Evolutionary conservation across 2,888 invertebrate species (phyloP).

Genomic region (Diploptera punctata): DNA sequence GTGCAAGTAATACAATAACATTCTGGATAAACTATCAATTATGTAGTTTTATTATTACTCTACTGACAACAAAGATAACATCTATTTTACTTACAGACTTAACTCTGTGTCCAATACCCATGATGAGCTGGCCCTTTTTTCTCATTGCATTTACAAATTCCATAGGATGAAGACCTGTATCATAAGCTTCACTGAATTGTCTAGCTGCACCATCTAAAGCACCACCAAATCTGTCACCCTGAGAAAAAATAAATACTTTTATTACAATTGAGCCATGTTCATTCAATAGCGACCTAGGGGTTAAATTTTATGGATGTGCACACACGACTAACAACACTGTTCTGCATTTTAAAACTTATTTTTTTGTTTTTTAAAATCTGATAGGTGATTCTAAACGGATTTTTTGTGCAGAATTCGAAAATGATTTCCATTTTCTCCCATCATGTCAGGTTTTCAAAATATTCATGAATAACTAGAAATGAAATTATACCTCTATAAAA

Average conservation of each 20-base stretch:
- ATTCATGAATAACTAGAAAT: no score
- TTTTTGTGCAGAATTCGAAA: no score
- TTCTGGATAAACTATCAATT: no score
- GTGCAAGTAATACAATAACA: no score
- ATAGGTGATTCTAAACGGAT: no score
- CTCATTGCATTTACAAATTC: constrained; percentile 99
- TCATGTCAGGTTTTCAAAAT: no score
- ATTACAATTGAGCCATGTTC: background rate
- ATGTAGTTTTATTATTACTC: no score
- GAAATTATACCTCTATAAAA: no score
- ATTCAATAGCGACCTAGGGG: background rate
- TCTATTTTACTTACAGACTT: constrained; percentile 62
- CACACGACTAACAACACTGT: background rate
- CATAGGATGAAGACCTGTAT: constrained; percentile 92
- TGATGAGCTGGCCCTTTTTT: constrained; percentile 96
- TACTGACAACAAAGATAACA: background rate
- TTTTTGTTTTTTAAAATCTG: no score
- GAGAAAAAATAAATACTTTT: constrained; percentile 43
- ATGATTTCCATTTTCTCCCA: no score
- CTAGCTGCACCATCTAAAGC: constrained; percentile 97
- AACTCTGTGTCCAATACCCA: constrained; percentile 97
- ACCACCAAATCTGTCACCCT: constrained; percentile 99
- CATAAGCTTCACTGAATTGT: constrained; percentile 97
- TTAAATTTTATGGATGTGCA: background rate
- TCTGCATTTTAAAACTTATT: no score